phyloP scores from a whole-genome alignment of 2,113 vertebrate species.

The Genyomyrus donnyi region DNA sequence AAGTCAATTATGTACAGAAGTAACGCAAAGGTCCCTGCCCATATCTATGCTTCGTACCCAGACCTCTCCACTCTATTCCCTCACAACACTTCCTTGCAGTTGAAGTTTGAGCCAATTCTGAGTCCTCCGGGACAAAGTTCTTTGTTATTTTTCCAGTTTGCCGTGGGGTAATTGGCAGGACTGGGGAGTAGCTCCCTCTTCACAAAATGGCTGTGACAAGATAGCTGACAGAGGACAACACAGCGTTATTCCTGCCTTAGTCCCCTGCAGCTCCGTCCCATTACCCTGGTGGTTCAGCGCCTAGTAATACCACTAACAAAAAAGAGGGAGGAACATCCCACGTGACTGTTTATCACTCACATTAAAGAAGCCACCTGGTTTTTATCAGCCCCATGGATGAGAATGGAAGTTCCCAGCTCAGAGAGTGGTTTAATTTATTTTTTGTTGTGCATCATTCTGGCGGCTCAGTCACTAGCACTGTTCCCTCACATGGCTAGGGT shows the following conservation, averaged over 20 bases:
- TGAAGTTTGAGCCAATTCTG: not conserved
- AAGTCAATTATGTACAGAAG: not conserved
- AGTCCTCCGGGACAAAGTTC: not conserved
- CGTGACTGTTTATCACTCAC: not conserved
- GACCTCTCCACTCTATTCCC: not conserved
- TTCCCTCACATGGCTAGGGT: not conserved
- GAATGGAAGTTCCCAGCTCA: not conserved
- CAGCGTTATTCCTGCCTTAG: not conserved
- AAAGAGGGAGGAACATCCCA: not conserved
- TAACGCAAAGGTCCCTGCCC: not conserved
- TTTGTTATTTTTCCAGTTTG: constrained; percentile 1
- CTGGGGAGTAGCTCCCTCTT: not conserved
- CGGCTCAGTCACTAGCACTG: not conserved
- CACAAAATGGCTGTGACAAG: constrained; percentile 1
- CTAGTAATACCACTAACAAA: constrained; percentile 3
- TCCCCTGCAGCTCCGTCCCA: not conserved
- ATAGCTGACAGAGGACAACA: not conserved
- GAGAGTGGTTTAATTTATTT: not conserved
- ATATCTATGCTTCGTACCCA: not conserved
- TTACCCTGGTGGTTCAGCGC: not conserved
- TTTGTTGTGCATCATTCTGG: not conserved
- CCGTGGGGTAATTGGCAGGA: constrained; percentile 10
- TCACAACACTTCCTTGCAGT: not conserved
- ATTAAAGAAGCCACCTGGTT: not conserved
- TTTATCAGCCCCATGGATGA: not conserved